Evolutionary conservation across 2,113 vertebrate genomes (phyloP), one percentile per base, ranked within the genome.

Genomic region (Hemicordylus capensis): DNA sequence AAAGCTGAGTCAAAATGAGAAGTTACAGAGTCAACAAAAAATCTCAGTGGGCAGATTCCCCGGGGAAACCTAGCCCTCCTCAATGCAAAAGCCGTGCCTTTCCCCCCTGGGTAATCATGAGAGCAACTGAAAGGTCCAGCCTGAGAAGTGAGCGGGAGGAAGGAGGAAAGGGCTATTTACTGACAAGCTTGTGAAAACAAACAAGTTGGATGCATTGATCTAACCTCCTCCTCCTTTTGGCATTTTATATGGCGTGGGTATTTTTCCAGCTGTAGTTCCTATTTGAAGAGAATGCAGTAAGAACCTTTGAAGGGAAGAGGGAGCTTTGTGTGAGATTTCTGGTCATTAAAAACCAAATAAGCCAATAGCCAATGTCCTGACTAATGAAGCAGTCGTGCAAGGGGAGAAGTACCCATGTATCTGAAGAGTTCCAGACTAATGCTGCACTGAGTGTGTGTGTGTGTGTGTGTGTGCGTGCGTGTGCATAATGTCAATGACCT

Each of bases 1-100:
- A 42, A 56, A 76, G 58, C 80, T 48, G 42, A 74, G 76, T 88
- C 83, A 92, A 85, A 46, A 59, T 0, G 12, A 82, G 34, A 81
- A 81, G 8, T 20, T 75, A 28, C 2, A 42, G 86, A 84, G 51
- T 88, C 69, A 72, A 39, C 58, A 81, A 91, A 86, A 15, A 78
- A 81, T n/a, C 1, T 88, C 42, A 69, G 73, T 82, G 84, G 28
- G 17, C 3, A 26, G 37, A 0, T 28, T 26, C 58, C 22, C 85
- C 9, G 39, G 63, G 31, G 31, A 58, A 1, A 9, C 1, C 54
- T 37, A 76, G 11, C 6, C 85, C 1, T 1, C 6, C 4, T 69
- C 75, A 39, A 83, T 54, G 3, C 0, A 89, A 73, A 90, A 88
- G 7, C 58, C 74, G 7, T 78, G 10, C 14, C 34, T 64, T 6